Percentiles rank a stretch among this genome's conserved stretches.
These are phyloP conservation scores for Pica pica DNA, from an alignment of 2,113 vertebrate genomes.

Conservation along the genomic window DNA sequence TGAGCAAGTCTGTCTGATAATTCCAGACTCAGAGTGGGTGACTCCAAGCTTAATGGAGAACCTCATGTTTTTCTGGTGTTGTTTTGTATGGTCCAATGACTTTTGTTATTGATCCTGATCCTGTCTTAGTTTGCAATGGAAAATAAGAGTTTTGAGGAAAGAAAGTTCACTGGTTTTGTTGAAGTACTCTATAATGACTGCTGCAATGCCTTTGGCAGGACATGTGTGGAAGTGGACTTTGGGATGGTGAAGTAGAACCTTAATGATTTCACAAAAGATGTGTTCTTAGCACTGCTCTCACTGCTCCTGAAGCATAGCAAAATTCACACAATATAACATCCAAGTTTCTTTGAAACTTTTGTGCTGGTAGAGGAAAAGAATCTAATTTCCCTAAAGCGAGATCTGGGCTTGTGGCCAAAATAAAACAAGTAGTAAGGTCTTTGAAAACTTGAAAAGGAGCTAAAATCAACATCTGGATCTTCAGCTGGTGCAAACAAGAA, in stretches of 20 bases:
- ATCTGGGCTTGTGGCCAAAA: not conserved
- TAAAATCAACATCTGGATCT: constrained; percentile 2
- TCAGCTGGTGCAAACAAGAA: not conserved
- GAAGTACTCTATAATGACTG: not conserved
- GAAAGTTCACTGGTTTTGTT: not conserved
- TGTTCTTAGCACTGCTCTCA: not conserved
- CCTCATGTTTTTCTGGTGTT: not conserved
- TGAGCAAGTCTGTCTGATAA: not conserved
- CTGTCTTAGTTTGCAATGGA: not conserved
- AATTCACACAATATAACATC: not conserved
- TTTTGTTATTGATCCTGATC: not conserved
- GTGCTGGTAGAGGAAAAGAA: not conserved
- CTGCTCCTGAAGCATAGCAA: not conserved
- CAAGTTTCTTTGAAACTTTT: not conserved
- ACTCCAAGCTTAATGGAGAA: not conserved
- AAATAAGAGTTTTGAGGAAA: not conserved
- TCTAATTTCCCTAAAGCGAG: not conserved
- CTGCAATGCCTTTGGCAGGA: not conserved
- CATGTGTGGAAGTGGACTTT: not conserved
- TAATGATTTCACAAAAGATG: not conserved
- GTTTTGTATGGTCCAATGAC: not conserved
- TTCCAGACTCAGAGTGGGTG: not conserved
- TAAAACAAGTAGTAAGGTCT: not conserved
- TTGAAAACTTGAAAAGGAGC: not conserved
- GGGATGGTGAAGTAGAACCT: not conserved